Conservation (phyloP, 2,888 invertebrate genomes). For the Synergus laeviventris region DNA sequence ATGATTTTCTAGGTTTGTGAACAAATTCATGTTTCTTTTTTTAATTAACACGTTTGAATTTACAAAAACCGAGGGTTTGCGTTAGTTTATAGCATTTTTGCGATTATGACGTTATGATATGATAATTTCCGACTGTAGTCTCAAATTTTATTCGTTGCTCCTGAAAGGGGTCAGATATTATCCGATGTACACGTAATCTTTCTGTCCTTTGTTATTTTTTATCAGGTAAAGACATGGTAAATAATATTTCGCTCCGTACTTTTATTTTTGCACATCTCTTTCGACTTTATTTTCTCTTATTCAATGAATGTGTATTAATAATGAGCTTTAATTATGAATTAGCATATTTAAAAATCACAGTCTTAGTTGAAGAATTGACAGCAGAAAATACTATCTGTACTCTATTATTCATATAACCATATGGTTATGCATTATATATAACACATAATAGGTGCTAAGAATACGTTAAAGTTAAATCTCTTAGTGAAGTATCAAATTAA, state of each 20-base stretch:
- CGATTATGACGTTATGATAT: background rate
- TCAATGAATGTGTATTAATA: conserved; percentile 71
- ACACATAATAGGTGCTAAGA: conserved; percentile 3
- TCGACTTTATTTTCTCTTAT: conserved; percentile 70
- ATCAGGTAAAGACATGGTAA: background rate
- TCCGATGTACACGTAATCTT: too few relatives aligned
- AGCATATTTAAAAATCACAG: conserved; percentile 76
- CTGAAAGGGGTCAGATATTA: background rate
- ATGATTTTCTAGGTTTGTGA: too few relatives aligned
- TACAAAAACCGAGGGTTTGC: background rate
- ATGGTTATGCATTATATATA: conserved; percentile 6
- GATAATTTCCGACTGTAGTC: background rate
- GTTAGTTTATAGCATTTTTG: background rate
- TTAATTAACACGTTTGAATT: background rate
- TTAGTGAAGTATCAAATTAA: background rate
- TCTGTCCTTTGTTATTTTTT: background rate
- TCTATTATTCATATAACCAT: conserved; percentile 60
- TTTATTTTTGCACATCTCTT: conserved; percentile 35
- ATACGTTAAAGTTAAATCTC: background rate
- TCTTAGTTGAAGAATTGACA: conserved; percentile 76
- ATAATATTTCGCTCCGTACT: conserved; percentile 5
- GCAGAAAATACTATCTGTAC: conserved; percentile 75
- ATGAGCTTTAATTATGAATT: conserved; percentile 72
- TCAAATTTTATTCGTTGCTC: background rate
- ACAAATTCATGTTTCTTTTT: background rate